Evolutionary conservation across 2,797 vertebrate species (phyloP), one percentile per base, ranked within the genome.

Genomic region (Melanotaenia trifasciata): DNA sequence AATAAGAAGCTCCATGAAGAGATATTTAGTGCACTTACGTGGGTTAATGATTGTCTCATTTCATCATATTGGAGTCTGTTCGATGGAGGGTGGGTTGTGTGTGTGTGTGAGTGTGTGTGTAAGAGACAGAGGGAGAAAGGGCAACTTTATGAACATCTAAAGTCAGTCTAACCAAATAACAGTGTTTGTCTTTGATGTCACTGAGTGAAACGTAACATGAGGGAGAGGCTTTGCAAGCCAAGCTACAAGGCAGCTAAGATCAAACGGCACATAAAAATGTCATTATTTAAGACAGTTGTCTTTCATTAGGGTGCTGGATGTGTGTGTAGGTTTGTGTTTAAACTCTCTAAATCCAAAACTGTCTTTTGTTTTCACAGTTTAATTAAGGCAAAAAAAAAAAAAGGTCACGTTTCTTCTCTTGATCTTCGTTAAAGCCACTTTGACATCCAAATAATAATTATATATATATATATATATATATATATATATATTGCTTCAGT

Each of bases 31-130:
- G 0, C 20, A 18, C 65, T 60, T 72, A 26, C 57, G 24, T 18
- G 32, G 40, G 78, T 85, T 80, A 87, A 89, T 84, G 38, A 82
- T 85, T 83, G 40, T 53, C 63, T 22, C 50, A 61, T 78, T 73
- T 77, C 58, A 51, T 62, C 13, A 20, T 24, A 1, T 60, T 14
- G 18, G 18, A 38, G 40, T 64, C 12, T 65, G 47, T 56, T 20
- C 5, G 1, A 54, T 51, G 0, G 14, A 16, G 28, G 3, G 53
- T 68, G 59, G 38, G 45, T 51, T 26, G 24, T 18, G 24, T 64
- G 33, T 58, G 32, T 66, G 61, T 36, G 0, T 30, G 47, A 16
- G 32, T 67, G 40, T 36, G 24, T 59, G 24, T 43, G 43, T 58
- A 32, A 32, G n/a, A 38, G 10, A 50, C 5, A 32, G 30, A 32